These are phyloP conservation scores for Barbus barbus DNA, from an alignment of 2,113 vertebrate species.

Conservation along the genomic window DNA sequence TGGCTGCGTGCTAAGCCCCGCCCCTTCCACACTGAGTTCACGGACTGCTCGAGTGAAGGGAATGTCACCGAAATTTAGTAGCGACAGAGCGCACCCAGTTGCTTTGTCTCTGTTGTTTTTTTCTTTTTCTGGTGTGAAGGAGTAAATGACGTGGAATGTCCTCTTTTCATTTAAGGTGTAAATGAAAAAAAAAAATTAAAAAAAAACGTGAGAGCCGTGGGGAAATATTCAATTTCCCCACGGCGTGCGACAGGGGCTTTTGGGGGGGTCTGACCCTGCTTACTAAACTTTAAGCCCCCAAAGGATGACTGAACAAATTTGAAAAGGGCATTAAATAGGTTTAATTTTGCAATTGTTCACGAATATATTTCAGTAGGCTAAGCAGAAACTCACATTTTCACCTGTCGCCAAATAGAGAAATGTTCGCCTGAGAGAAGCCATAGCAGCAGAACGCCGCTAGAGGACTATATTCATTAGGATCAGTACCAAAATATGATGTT, in stretches of 20 bases:
- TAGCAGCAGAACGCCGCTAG: neutral
- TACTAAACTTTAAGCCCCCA: neutral
- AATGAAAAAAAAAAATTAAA: no score
- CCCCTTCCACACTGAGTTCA: slow-evolving; percentile 28
- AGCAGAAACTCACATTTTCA: neutral
- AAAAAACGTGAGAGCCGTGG: no score
- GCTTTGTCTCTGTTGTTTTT: slow-evolving; percentile 39
- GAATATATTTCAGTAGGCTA: neutral
- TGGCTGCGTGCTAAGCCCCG: slow-evolving; percentile 31
- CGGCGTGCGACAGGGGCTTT: neutral
- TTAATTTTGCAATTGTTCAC: neutral
- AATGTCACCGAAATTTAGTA: slow-evolving; percentile 29
- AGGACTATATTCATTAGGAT: neutral
- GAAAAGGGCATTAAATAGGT: neutral
- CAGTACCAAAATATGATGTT: no score
- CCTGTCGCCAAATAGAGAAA: neutral
- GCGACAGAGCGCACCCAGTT: neutral
- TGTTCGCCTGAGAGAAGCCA: neutral
- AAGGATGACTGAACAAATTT: neutral
- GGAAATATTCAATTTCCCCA: no score
- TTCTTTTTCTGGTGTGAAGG: slow-evolving; percentile 2
- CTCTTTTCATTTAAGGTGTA: neutral
- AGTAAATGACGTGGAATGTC: neutral
- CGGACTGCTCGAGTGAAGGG: slow-evolving; percentile 33
- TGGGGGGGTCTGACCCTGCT: neutral